Conservation (phyloP, 1,140 invertebrate genomes). For the Lasioglossum baleicum region DNA sequence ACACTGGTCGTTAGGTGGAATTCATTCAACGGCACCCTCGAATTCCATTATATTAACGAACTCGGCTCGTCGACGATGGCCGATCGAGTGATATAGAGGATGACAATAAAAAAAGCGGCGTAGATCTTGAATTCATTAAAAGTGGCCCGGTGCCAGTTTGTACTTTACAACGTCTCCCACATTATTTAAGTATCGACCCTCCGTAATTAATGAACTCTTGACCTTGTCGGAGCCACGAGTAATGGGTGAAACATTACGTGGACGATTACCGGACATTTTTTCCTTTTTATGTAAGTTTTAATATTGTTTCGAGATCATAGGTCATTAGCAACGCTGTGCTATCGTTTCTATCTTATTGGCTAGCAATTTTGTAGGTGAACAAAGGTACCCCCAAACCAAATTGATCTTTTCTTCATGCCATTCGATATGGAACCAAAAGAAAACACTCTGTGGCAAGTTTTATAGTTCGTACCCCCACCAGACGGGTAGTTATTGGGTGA, state of each 20-base stretch:
- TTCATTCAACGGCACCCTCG: slow-evolving; percentile 50
- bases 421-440: no score
- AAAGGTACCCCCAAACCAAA: no score
- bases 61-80: not conserved
- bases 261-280: not conserved
- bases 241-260: not conserved
- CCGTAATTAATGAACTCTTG: slow-evolving; percentile 29
- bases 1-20: slow-evolving; percentile 56
- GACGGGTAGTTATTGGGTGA: no score
- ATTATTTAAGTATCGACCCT: slow-evolving; percentile 6
- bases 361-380: no score
- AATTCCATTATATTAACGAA: slow-evolving; percentile 43
- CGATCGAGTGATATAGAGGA: not conserved
- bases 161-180: not conserved
- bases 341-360: no score
- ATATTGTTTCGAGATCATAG: no score
- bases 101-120: slow-evolving; percentile 10
- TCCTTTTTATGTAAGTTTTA: no score
- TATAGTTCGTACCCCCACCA: no score
- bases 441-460: no score
- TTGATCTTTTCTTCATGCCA: no score
- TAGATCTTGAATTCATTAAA: slow-evolving; percentile 50
- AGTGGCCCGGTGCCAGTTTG: slow-evolving; percentile 24
- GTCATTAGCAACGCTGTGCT: no score
- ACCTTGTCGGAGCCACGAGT: not conserved